These are phyloP conservation scores for Cryptus armator DNA, from an alignment of 2,888 invertebrate genomes.

Conservation along the genomic window DNA sequence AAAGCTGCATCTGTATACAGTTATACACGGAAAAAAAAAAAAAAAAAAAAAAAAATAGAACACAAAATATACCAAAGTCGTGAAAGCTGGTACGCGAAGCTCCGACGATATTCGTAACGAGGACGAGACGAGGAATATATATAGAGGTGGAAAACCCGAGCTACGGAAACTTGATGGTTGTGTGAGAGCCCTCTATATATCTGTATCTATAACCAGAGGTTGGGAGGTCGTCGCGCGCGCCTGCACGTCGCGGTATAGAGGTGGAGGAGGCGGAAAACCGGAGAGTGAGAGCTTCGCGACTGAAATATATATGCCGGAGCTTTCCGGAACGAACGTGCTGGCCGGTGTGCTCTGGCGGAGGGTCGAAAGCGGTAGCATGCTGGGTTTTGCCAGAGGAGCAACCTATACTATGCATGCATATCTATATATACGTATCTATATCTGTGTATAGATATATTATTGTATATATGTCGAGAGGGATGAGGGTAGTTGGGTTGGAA, in stretches of 20 bases:
- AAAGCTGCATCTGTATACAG: conserved; percentile 2
- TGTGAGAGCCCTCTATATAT: conserved; percentile 10
- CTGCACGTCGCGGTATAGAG: conserved; percentile 30
- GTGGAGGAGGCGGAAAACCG: conserved; percentile 36
- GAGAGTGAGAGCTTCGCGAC: conserved; percentile 48
- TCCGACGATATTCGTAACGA: conserved; percentile 58
- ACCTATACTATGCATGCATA: conserved; percentile 4
- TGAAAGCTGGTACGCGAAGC: conserved; percentile 32
- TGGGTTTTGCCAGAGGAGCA: conserved; percentile 39
- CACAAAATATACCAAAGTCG: conserved; percentile 25
- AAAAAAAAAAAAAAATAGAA: neutral
- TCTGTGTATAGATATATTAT: neutral
- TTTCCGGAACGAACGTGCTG: conserved; percentile 49
- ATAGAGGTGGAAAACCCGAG: conserved; percentile 44
- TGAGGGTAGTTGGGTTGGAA: conserved; percentile 53
- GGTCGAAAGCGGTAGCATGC: conserved; percentile 60
- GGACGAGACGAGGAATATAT: conserved; percentile 33
- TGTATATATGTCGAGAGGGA: conserved; percentile 12
- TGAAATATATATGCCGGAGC: conserved; percentile 44
- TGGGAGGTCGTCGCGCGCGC: conserved; percentile 56
- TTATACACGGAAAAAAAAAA: conserved; percentile 13
- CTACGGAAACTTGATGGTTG: conserved; percentile 30
- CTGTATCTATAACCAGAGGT: conserved; percentile 10
- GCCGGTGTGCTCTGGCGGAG: conserved; percentile 51
- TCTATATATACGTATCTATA: conserved; percentile 1